These are phyloP conservation scores for Caracal caracal DNA, from an alignment of 2,113 vertebrate genomes.

Conservation along the genomic window DNA sequence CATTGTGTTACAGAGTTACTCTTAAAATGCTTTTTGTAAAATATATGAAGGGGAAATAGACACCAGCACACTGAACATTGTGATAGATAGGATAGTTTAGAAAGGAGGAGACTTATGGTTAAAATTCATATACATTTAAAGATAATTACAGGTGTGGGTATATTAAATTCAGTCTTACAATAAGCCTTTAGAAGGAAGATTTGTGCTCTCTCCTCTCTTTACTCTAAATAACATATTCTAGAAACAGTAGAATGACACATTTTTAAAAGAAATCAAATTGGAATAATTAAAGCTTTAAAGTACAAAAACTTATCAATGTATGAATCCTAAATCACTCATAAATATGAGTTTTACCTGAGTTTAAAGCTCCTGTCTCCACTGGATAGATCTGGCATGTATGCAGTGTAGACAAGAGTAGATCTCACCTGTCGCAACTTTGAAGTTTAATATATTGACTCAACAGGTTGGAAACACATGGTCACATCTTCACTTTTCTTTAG, in stretches of 20 bases:
- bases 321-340: not conserved
- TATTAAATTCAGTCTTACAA: not conserved
- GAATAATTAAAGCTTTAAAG: not conserved
- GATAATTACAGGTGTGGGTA: not conserved
- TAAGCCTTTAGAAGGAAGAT: not conserved
- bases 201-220: not conserved
- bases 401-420: fast-evolving
- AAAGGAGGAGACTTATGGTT: not conserved
- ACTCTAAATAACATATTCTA: not conserved
- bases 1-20: not conserved
- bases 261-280: not conserved
- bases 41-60: not conserved
- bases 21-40: not conserved
- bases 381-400: not conserved
- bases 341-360: not conserved
- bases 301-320: not conserved
- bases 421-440: not conserved
- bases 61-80: fast-evolving
- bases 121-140: not conserved
- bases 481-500: not conserved
- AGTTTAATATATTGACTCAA: not conserved
- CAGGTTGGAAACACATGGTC: fast-evolving
- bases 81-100: not conserved
- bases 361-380: not conserved
- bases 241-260: not conserved